Evolutionary conservation across 2,888 invertebrate genomes (phyloP).

Genomic region (Bellardia pandia): DNA sequence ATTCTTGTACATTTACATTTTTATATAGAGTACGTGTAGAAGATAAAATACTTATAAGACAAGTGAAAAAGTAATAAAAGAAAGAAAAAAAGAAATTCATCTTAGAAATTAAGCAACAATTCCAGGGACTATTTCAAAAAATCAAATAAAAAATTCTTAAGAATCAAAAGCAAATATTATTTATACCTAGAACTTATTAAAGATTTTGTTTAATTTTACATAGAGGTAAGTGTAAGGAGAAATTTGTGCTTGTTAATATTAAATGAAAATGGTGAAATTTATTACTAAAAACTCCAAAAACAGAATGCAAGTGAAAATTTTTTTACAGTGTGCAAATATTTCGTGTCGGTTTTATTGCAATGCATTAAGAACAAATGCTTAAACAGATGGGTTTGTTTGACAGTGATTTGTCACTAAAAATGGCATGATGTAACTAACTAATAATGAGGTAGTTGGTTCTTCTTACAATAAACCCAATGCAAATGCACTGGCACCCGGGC

Average conservation of each 20-base stretch:
- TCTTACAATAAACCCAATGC: too few relatives aligned
- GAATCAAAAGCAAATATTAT: conserved; percentile 1
- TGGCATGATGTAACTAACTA: conserved; percentile 68
- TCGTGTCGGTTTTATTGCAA: background rate
- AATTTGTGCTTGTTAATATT: conserved; percentile 27
- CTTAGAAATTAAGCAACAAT: conserved; percentile 65
- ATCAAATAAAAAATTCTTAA: conserved; percentile 10
- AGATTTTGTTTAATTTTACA: background rate
- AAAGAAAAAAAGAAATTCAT: conserved; percentile 26
- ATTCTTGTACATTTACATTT: conserved; percentile 44
- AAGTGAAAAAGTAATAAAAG: conserved; percentile 16
- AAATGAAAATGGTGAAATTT: conserved; percentile 43
- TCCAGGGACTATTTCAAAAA: conserved; percentile 22
- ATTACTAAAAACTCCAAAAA: background rate
- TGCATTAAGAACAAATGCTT: conserved; percentile 14
- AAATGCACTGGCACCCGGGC: too few relatives aligned
- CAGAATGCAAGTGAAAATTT: conserved; percentile 48
- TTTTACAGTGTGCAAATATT: background rate
- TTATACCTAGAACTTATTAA: background rate
- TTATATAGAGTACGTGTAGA: conserved; percentile 32
- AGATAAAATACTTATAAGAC: conserved; percentile 17
- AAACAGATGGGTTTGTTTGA: background rate
- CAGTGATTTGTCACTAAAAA: background rate
- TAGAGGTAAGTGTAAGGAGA: conserved; percentile 11
- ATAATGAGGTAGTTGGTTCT: background rate